Base-by-base conservation (phyloP, 2,797 vertebrate genomes). In the Anabas testudineus region DNA sequence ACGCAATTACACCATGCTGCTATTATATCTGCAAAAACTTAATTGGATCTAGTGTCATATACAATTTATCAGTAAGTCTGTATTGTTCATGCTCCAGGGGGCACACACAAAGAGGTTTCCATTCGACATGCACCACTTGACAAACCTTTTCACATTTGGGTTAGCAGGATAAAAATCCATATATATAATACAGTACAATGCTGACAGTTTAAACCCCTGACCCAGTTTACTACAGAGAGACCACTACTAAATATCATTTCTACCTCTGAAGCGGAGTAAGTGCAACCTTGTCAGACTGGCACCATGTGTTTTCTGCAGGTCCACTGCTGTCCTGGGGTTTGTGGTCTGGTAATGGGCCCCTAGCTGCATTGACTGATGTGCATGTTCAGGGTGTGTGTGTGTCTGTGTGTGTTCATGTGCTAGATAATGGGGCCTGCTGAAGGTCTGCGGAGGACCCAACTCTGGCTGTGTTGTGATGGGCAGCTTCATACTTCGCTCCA, bases 1-100 rank as follows among this genome's bases (percentile, higher is more conserved):
- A 63, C 76, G 78, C 84, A 87, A 89, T 91, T 90, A 85, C 79
- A 81, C 76, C 56, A 26, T 16, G 36, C 66, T 68, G 67, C 71
- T 64, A 68, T 84, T 82, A 80, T 81, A 74, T 81, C 75, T 79
- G 80, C 73, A 56, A 18, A 60, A 63, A 71, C 24, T 59, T 90
- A 90, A 88, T 85, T 87, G 88, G 82, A 84, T 82, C 60, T 84
- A 81, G 70, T 74, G 78, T 69, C 78, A 77, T 78, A 74, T 74
- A 77, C 67, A 55, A 80, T 77, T 84, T 83, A 91, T 87, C 83
- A 64, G 83, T 56, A 6, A 67, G 54, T 65, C 61, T 76, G 71
- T 58, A 69, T 46, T 45, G 58, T 68, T 80, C 66, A 61, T 65
- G 77, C 68, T 57, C 59, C 57, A 59, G 28, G 26, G 43, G 36